These are phyloP conservation scores for Rana temporaria DNA, from an alignment of 2,113 vertebrate species.

Conservation along the genomic window DNA sequence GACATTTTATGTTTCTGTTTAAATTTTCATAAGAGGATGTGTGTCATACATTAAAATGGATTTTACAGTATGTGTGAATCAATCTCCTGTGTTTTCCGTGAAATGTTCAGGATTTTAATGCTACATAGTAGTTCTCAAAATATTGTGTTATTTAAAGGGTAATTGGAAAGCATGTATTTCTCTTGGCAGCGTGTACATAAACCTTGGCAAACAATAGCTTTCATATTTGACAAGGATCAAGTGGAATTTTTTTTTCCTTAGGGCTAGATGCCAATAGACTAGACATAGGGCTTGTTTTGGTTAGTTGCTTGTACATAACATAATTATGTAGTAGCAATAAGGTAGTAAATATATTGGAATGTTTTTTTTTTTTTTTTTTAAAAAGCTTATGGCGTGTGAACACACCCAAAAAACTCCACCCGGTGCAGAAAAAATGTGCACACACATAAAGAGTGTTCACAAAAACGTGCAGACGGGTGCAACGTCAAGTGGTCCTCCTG, in stretches of 20 bases:
- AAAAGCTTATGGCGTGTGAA: too few species aligned
- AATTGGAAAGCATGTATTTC: neutral
- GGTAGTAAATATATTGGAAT: neutral
- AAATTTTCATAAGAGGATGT: conserved; percentile 1
- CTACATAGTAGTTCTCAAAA: neutral
- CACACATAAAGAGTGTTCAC: too few species aligned
- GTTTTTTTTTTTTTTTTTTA: too few species aligned
- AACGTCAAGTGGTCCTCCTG: too few species aligned
- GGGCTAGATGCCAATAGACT: neutral
- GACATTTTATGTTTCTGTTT: conserved; percentile 15
- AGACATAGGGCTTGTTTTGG: neutral
- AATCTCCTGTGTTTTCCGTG: neutral
- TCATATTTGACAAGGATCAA: neutral
- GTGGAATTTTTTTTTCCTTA: neutral
- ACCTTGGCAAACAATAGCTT: neutral
- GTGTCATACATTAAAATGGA: conserved; percentile 23
- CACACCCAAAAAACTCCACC: too few species aligned
- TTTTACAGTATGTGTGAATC: neutral
- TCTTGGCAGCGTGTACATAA: neutral
- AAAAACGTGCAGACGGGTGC: too few species aligned
- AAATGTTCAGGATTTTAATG: neutral
- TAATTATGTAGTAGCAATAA: neutral
- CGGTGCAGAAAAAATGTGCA: too few species aligned
- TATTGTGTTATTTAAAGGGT: neutral
- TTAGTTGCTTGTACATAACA: neutral